Evolutionary conservation across 2,797 vertebrate genomes (phyloP).

Genomic region (Poecilia velifera): DNA sequence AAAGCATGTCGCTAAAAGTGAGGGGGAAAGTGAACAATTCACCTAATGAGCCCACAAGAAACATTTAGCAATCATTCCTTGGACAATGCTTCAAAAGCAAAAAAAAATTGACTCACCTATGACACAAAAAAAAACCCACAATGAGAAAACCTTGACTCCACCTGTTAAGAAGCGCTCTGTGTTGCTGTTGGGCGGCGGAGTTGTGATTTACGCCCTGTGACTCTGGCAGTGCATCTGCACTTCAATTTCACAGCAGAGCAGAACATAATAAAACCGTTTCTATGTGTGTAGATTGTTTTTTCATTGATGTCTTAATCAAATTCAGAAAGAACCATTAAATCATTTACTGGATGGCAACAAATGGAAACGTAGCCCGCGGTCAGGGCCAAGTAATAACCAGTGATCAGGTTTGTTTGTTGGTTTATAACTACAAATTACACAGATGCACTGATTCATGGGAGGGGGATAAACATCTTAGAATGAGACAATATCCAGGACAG

Average conservation of each 20-base stretch:
- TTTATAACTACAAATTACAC: slow-evolving; percentile 39
- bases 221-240: slow-evolving; percentile 11
- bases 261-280: slow-evolving; percentile 49
- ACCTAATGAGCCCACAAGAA: neutral
- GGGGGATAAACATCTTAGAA: slow-evolving; percentile 9
- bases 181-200: slow-evolving; percentile 16
- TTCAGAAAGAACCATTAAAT: slow-evolving; percentile 47
- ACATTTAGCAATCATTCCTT: neutral
- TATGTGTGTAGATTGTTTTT: slow-evolving; percentile 39
- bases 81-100: neutral
- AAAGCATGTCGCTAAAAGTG: slow-evolving; percentile 14
- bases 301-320: slow-evolving; percentile 22
- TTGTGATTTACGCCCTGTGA: slow-evolving; percentile 6
- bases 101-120: neutral
- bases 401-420: slow-evolving; percentile 23
- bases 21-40: slow-evolving; percentile 4
- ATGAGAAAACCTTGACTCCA: neutral
- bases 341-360: slow-evolving; percentile 39
- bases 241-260: slow-evolving; percentile 56
- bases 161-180: neutral
- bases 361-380: slow-evolving; percentile 23
- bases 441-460: slow-evolving; percentile 4
- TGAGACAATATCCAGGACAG: neutral
- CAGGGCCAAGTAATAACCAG: slow-evolving; percentile 30
- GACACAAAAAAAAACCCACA: neutral